These are phyloP conservation scores for Drosophila nigritarsus DNA, from an alignment of 2,888 invertebrate species.

Conservation along the genomic window DNA sequence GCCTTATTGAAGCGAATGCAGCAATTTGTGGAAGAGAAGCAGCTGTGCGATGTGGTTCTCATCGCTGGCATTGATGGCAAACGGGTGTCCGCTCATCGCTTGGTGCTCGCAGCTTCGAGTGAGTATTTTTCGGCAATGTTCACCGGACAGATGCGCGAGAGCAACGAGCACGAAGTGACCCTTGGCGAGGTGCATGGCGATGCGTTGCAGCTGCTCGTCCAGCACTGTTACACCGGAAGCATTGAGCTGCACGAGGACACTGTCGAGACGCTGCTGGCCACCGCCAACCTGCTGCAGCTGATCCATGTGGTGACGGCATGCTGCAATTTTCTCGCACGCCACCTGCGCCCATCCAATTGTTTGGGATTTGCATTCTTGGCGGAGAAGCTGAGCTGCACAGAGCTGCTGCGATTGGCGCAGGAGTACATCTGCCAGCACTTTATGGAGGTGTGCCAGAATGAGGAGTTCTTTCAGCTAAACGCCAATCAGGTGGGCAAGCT, in stretches of 20 bases:
- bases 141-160: conserved; percentile 93
- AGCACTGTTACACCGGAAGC: conserved; percentile 94
- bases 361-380: conserved; percentile 97
- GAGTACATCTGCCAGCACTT: conserved; percentile 93
- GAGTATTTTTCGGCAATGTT: conserved; percentile 99
- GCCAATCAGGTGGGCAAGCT: conserved; percentile 92
- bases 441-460: conserved; percentile 88
- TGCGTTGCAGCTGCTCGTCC: conserved; percentile 92
- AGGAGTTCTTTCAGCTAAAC: conserved; percentile 86
- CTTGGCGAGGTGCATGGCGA: conserved; percentile 94
- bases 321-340: conserved; percentile 94
- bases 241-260: conserved; percentile 95
- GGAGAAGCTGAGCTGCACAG: conserved; percentile 94
- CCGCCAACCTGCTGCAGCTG: conserved; percentile 94
- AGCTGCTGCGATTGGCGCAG: conserved; percentile 92
- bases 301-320: conserved; percentile 94
- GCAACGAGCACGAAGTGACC: conserved; percentile 92
- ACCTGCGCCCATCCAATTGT: conserved; percentile 93
- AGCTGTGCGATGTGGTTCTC: background rate
- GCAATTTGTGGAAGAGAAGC: background rate
- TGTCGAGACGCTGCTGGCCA: conserved; percentile 94
- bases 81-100: conserved; percentile 92
- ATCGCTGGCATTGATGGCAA: background rate
- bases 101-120: conserved; percentile 95
- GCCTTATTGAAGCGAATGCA: background rate